Percentiles rank a stretch among this genome's conserved stretches.
phyloP scores from a whole-genome alignment of 2,797 vertebrate species.

The Gobionotothen gibberifrons region DNA sequence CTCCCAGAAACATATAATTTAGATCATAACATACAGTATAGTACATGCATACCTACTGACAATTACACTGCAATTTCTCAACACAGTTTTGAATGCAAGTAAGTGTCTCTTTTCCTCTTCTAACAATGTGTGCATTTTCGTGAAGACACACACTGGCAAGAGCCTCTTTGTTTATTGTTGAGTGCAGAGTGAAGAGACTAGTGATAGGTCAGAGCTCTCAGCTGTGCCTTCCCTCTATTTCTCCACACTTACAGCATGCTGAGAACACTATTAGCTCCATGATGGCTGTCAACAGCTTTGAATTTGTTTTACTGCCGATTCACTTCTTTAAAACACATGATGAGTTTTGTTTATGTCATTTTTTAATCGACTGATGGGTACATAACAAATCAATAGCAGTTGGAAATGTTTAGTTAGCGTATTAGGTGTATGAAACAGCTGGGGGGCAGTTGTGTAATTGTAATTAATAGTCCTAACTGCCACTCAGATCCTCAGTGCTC shows the following conservation, averaged over 20 bases:
- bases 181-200: slow-evolving; percentile 46
- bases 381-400: slow-evolving; percentile 46
- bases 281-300: slow-evolving; percentile 60
- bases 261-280: slow-evolving; percentile 40
- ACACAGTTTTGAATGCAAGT: slow-evolving; percentile 38
- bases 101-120: slow-evolving; percentile 43
- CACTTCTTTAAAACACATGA: not conserved
- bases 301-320: slow-evolving; percentile 33
- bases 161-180: slow-evolving; percentile 78
- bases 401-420: slow-evolving; percentile 59
- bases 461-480: slow-evolving; percentile 74
- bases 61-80: not conserved
- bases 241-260: slow-evolving; percentile 47
- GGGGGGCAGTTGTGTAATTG: slow-evolving; percentile 70
- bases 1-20: not conserved
- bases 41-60: not conserved
- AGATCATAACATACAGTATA: not conserved
- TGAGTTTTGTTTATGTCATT: slow-evolving; percentile 4
- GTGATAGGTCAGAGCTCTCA: slow-evolving; percentile 45
- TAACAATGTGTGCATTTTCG: slow-evolving; percentile 55
- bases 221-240: slow-evolving; percentile 64
- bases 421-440: slow-evolving; percentile 39
- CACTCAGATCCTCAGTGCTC: slow-evolving; percentile 44
- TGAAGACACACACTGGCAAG: slow-evolving; percentile 41
- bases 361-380: slow-evolving; percentile 28